Conservation (phyloP, 1,140 invertebrate genomes). For the Trachymyrmex septentrionalis region DNA sequence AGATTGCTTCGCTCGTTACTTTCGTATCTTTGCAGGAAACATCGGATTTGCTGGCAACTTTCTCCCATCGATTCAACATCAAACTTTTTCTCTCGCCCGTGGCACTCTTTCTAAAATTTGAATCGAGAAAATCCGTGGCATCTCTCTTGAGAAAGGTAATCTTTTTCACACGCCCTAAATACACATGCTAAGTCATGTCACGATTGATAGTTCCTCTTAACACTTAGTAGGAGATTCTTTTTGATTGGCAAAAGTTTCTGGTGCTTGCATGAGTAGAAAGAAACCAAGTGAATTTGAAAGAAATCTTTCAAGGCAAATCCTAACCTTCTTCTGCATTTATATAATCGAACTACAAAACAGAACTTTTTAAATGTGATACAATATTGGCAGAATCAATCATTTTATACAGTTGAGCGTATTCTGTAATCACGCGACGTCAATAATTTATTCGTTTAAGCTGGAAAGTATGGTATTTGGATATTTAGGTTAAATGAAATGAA, state of each 20-base stretch:
- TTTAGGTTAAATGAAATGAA: constrained; percentile 19
- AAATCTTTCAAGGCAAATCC: neutral
- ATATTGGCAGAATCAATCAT: neutral
- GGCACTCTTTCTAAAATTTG: constrained; percentile 37
- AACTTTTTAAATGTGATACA: neutral
- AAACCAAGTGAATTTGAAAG: neutral
- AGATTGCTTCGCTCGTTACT: constrained; percentile 62
- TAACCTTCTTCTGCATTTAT: neutral
- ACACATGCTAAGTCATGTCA: constrained; percentile 31
- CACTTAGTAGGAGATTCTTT: constrained; percentile 18
- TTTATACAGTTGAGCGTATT: neutral
- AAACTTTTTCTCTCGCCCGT: constrained; percentile 37
- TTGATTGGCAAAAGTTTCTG: neutral
- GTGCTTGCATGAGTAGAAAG: neutral
- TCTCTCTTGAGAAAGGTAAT: constrained; percentile 14
- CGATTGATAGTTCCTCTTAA: constrained; percentile 26
- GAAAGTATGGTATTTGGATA: neutral
- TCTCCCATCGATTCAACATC: constrained; percentile 49
- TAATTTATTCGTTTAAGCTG: constrained; percentile 21
- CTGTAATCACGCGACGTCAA: neutral
- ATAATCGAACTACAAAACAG: too few species aligned
- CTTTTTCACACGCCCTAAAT: constrained; percentile 8
- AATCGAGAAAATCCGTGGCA: neutral
- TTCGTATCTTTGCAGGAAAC: constrained; percentile 56
- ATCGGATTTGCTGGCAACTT: constrained; percentile 56